These are phyloP conservation scores for Conopomorpha cramerella DNA, from an alignment of 1,140 invertebrate species.

Conservation along the genomic window DNA sequence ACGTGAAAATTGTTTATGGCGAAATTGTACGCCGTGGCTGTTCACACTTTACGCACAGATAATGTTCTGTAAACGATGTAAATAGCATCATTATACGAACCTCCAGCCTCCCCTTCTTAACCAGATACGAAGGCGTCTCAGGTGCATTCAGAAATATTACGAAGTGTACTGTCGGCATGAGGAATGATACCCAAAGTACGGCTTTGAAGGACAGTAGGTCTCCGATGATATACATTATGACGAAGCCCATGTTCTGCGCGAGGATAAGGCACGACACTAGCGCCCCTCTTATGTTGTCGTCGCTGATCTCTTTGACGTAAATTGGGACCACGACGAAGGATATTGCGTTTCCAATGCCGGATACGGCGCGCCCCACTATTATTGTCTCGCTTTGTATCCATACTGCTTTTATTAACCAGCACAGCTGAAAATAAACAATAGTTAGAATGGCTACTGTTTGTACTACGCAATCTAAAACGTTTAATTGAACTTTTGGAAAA, in stretches of 20 bases:
- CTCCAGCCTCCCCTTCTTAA: not conserved
- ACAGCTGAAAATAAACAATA: constrained; percentile 1
- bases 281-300: not conserved
- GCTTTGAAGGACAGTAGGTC: not conserved
- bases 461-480: not conserved
- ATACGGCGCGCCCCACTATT: not conserved
- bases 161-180: not conserved
- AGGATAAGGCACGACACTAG: not conserved
- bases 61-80: no score
- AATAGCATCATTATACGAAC: not conserved
- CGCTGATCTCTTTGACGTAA: constrained; percentile 1
- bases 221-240: not conserved
- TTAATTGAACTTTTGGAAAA: no score
- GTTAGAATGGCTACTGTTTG: no score
- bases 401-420: not conserved
- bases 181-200: not conserved
- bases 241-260: not conserved
- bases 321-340: not conserved
- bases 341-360: not conserved
- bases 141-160: not conserved
- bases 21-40: no score
- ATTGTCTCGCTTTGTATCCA: not conserved
- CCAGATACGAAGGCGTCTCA: constrained; percentile 1
- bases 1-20: no score
- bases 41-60: no score